Conservation (phyloP, 2,797 vertebrate genomes). For the Chloroceryle inda region DNA sequence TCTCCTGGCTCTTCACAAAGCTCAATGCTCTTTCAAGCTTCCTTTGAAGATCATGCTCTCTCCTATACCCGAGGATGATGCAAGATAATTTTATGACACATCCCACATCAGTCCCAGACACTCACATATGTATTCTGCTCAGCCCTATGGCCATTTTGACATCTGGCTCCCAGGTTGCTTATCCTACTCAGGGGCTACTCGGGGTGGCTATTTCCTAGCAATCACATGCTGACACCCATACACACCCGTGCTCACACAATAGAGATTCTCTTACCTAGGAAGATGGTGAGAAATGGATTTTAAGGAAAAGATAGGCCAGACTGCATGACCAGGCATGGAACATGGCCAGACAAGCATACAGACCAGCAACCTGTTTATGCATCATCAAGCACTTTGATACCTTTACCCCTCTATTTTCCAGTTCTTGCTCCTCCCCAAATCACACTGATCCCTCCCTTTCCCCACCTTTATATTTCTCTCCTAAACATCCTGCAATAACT, state of each 20-base stretch:
- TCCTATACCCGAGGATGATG: background rate
- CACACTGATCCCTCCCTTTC: background rate
- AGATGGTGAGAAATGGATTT: background rate
- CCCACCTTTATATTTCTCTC: background rate
- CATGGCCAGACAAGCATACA: background rate
- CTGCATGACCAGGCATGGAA: background rate
- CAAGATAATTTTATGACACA: accelerated
- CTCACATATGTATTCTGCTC: background rate
- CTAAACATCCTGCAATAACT: background rate
- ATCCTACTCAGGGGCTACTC: background rate
- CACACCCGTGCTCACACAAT: accelerated
- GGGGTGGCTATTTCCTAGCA: background rate
- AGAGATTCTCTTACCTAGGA: background rate
- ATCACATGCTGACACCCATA: background rate
- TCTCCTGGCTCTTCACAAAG: background rate
- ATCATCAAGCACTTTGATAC: background rate
- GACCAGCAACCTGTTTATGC: background rate
- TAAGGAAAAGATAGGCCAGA: background rate
- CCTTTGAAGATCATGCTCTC: background rate
- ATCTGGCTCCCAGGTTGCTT: background rate
- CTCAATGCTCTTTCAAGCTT: background rate
- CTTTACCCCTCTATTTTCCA: background rate
- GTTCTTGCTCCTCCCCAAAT: background rate
- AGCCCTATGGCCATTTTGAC: accelerated
- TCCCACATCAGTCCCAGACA: background rate